phyloP scores from a whole-genome alignment of 2,797 vertebrate species.

The Chaenodraco wilsoni region DNA sequence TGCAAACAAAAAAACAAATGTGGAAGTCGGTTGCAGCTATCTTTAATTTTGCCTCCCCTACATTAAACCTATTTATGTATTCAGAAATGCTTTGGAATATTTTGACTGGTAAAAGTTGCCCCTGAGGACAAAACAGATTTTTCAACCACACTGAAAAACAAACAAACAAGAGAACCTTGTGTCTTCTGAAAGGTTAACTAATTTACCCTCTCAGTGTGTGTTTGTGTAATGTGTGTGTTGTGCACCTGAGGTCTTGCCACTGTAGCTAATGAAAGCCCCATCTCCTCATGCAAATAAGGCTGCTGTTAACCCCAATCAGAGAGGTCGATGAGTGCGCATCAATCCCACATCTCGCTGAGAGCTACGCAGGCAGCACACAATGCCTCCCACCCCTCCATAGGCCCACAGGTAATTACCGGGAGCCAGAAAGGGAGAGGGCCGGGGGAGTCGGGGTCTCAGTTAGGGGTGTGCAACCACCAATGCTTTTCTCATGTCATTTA shows the following conservation, averaged over 20 bases:
- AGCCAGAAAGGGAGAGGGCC: conserved; percentile 52
- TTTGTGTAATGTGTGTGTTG: conserved; percentile 30
- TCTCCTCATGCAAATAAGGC: conserved; percentile 82
- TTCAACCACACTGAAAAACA: background rate
- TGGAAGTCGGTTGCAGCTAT: background rate
- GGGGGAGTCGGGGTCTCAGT: conserved; percentile 50
- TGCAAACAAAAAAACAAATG: background rate
- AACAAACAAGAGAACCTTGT: conserved; percentile 20
- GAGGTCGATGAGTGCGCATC: conserved; percentile 73
- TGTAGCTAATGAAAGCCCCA: conserved; percentile 71
- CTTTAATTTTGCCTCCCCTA: no score
- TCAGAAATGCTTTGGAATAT: conserved; percentile 13
- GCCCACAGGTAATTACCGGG: conserved; percentile 73
- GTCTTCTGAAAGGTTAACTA: conserved; percentile 54
- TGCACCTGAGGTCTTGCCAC: conserved; percentile 66
- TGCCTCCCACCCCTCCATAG: conserved; percentile 53
- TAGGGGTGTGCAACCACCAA: conserved; percentile 33
- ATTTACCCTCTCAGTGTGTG: conserved; percentile 38
- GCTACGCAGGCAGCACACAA: conserved; percentile 51
- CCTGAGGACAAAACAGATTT: conserved; percentile 16
- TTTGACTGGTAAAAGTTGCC: conserved; percentile 20
- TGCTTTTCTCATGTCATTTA: conserved; percentile 43
- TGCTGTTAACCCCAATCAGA: conserved; percentile 85
- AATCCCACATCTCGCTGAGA: conserved; percentile 66
- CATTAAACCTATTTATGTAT: background rate